A percentile compares a stretch with the other conserved stretches of the same genome.
phyloP scores from a whole-genome alignment of 2,797 vertebrate genomes.

The Ciconia nigra region DNA sequence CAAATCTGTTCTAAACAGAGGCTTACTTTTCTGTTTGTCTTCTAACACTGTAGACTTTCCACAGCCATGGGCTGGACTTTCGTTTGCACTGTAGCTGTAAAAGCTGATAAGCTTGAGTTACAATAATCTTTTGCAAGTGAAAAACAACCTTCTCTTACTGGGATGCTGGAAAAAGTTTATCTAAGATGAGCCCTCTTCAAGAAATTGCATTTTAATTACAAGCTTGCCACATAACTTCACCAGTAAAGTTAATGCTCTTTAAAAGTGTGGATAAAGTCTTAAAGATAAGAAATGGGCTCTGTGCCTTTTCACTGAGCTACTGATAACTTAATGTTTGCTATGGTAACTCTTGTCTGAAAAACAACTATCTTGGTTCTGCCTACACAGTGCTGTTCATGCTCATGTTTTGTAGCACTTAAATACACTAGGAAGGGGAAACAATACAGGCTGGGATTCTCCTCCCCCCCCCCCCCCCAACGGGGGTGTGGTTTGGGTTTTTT shows the following conservation, averaged over 20 bases:
- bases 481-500: too few species aligned
- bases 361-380: not conserved
- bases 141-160: not conserved
- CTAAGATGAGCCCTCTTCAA: not conserved
- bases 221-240: not conserved
- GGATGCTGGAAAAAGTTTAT: not conserved
- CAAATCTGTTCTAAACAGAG: slow-evolving; percentile 19
- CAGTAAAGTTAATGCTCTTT: not conserved
- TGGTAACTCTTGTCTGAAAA: not conserved
- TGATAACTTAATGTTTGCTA: not conserved
- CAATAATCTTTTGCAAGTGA: not conserved
- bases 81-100: not conserved
- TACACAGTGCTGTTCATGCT: not conserved
- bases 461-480: too few species aligned
- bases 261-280: not conserved
- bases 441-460: not conserved
- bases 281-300: not conserved
- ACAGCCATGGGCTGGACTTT: not conserved
- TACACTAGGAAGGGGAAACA: not conserved
- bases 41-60: not conserved
- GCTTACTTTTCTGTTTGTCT: slow-evolving; percentile 29
- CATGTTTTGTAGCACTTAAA: not conserved
- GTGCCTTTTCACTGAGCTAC: not conserved
- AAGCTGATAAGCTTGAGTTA: not conserved
- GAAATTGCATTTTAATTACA: not conserved